Base-by-base conservation (phyloP, 2,113 vertebrate genomes). In the Brachyistius frenatus region DNA sequence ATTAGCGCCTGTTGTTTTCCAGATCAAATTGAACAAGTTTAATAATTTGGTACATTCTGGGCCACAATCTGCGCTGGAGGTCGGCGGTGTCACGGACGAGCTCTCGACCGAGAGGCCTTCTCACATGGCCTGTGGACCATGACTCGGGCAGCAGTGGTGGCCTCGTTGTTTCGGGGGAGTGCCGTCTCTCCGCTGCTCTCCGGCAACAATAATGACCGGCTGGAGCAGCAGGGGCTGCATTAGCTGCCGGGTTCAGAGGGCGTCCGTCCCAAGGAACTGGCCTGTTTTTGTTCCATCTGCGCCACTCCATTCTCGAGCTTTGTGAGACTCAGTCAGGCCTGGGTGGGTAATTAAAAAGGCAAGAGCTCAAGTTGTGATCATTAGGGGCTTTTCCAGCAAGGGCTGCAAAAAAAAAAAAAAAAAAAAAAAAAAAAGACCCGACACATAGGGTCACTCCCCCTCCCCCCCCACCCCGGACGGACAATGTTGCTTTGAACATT, bases 331-430 rank as follows among this genome's bases (percentile, higher is more conserved):
- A 83, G 94, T 95, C 95, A 95, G 93, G 95, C 92, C 93, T 94
- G 93, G 92, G 69, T 94, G 93, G 90, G 91, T 94, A 93, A 94
- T 94, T 94, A 95, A 95, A 95, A 95, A 94, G 93, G 92, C 93
- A 87, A 88, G 89, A 85, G 69, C 73, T 92, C 90, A 91, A 88
- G 90, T 91, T 88, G 91, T 81, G 88, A 90, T 94, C 94, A 91
- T 95, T 95, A 94, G 92, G 72, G 84, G 72, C 80, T 90, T 81
- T 83, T 88, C 80, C 76, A 73, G 65, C 76, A 65, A 69, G 66
- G 73, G 33, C 54, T 57, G 55, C 47, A 73, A 82, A 89, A 80
- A 23, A 23, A 23, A 23, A 23, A 23, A 23, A 23, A 23, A 23
- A 23, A 23, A 23, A 23, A 23, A 23, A 23, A 23, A 23, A 23